Percentiles rank a stretch among this genome's conserved stretches.
These are phyloP conservation scores for Peromyscus melanophrys DNA, from an alignment of 2,797 vertebrate species.

Conservation along the genomic window DNA sequence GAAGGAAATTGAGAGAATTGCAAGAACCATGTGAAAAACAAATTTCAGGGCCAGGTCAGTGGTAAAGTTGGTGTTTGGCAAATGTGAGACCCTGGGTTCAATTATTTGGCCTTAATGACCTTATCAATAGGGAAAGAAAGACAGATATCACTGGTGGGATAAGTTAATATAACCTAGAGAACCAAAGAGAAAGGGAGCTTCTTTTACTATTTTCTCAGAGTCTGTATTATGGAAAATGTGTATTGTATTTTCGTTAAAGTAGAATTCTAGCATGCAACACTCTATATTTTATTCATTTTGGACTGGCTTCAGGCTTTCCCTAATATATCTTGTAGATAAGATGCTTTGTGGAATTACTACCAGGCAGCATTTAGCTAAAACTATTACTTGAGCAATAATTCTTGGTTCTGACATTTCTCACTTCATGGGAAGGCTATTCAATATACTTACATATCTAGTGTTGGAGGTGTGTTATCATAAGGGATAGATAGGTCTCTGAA, in stretches of 20 bases:
- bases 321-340: background rate
- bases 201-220: background rate
- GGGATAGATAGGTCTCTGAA: background rate
- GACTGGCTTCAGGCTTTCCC: background rate
- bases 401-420: slow-evolving; percentile 29
- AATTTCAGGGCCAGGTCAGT: background rate
- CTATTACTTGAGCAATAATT: background rate
- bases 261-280: background rate
- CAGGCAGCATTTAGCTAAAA: background rate
- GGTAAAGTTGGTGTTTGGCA: background rate
- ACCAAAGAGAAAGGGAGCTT: background rate
- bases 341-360: background rate
- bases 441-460: background rate
- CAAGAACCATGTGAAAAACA: background rate
- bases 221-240: background rate
- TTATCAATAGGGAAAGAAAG: background rate
- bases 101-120: background rate
- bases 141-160: background rate
- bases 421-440: background rate
- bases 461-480: background rate
- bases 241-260: background rate
- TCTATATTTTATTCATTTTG: slow-evolving; percentile 8
- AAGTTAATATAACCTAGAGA: slow-evolving; percentile 11
- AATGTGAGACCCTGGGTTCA: background rate
- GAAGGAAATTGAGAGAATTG: background rate